Base-by-base conservation (phyloP, 2,797 vertebrate genomes). In the Microtus californicus region DNA sequence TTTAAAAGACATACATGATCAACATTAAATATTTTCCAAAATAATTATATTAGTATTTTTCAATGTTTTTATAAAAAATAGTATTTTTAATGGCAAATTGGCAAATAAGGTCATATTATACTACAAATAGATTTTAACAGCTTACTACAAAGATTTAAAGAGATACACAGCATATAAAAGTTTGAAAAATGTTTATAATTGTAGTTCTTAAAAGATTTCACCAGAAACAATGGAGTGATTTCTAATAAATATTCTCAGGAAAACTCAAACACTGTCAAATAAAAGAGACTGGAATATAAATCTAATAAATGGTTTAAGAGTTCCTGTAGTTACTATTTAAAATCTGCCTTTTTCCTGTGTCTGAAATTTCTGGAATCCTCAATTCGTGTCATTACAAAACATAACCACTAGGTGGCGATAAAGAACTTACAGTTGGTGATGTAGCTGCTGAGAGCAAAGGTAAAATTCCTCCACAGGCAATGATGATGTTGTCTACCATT, bases 401-500 rank as follows among this genome's bases (percentile, higher is more conserved):
- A 37, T 1, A 74, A 83, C 98, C 99, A 98, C 98, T 98, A 98
- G 99, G 98, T 98, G 98, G 99, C 96, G 97, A 97, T 98, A 97
- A 98, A 98, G 98, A 99, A 99, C 99, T 99, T 99, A 99, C 99
- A 98, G 99, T 99, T 95, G 99, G 99, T n/a, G 99, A 99, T 94
- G 99, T 99, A 97, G 99, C 99, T 1, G 99, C 99, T 12, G 99
- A 99, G 93, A 99, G 98, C 96, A 99, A 98, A 77, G 99, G 99
- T 93, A 99, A 99, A 98, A 99, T 99, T 98, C 99, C 99, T 98
- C 99, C 99, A 94, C 99, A 99, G 98, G 99, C 99, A 93, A 99
- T 99, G 98, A 99, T 99, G 98, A 99, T 99, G 98, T 99, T 99
- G 98, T 99, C 99, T 98, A 99, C 99, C 99, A 99, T 99, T 99